phyloP scores from a whole-genome alignment of 2,113 vertebrate genomes.

The Clarias batrachus region DNA sequence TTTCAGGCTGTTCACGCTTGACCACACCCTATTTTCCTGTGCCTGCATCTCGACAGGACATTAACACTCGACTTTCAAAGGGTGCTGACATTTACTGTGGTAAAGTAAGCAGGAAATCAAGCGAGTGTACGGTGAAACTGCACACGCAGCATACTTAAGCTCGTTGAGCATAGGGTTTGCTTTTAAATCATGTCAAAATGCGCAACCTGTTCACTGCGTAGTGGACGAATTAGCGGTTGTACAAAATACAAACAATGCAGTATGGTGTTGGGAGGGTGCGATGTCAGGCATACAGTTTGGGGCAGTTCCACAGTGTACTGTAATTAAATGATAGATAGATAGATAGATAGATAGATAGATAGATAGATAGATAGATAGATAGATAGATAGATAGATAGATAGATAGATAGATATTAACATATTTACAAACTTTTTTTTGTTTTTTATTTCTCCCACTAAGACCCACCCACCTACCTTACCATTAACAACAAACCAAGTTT shows the following conservation, averaged over 20 bases:
- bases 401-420: no score
- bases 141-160: not conserved
- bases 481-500: no score
- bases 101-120: constrained; percentile 22
- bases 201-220: not conserved
- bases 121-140: constrained; percentile 1
- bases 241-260: not conserved
- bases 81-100: constrained; percentile 9
- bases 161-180: not conserved
- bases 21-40: not conserved
- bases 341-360: no score
- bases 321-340: no score
- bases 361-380: no score
- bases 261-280: not conserved
- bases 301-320: not conserved
- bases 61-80: constrained; percentile 11
- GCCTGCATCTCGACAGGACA: not conserved
- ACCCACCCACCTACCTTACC: no score
- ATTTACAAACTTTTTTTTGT: no score
- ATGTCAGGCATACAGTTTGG: not conserved
- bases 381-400: no score
- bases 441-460: no score
- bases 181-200: not conserved
- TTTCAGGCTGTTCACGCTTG: not conserved
- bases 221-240: not conserved